A percentile compares a stretch with the other conserved stretches of the same genome.
These are phyloP conservation scores for Cygnus atratus DNA, from an alignment of 2,113 vertebrate genomes.

Conservation along the genomic window DNA sequence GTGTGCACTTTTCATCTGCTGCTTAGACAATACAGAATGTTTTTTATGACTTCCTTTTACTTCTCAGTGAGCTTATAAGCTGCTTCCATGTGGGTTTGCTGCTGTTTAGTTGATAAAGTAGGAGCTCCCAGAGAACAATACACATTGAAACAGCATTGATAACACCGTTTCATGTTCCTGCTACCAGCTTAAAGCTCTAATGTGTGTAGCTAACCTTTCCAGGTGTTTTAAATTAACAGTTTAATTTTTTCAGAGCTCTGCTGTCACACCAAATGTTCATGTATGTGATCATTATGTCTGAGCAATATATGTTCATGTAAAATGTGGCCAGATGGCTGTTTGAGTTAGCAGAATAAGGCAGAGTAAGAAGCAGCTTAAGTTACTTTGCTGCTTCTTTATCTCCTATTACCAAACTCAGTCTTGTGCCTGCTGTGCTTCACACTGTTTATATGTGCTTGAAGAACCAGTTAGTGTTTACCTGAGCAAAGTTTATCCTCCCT, in stretches of 20 bases:
- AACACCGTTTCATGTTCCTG: neutral
- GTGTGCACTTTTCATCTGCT: neutral
- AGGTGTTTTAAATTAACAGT: neutral
- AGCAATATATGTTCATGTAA: neutral
- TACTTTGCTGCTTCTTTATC: neutral
- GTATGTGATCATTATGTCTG: neutral
- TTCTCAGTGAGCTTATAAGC: neutral
- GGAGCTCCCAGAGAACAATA: neutral
- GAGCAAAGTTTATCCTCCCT: neutral
- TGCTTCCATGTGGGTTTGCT: neutral
- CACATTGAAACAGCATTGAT: neutral
- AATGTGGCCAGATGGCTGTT: neutral
- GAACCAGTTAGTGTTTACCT: neutral
- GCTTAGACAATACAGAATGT: neutral
- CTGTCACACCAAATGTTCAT: neutral
- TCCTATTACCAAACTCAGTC: neutral
- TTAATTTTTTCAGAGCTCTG: neutral
- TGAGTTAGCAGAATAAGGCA: neutral
- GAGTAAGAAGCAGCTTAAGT: neutral
- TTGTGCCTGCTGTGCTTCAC: neutral
- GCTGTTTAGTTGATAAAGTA: neutral
- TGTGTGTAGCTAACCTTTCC: neutral
- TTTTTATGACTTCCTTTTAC: neutral
- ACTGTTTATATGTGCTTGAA: neutral
- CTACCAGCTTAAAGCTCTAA: neutral